Conservation (phyloP, 2,797 vertebrate species). For the Crenuchus spilurus region DNA sequence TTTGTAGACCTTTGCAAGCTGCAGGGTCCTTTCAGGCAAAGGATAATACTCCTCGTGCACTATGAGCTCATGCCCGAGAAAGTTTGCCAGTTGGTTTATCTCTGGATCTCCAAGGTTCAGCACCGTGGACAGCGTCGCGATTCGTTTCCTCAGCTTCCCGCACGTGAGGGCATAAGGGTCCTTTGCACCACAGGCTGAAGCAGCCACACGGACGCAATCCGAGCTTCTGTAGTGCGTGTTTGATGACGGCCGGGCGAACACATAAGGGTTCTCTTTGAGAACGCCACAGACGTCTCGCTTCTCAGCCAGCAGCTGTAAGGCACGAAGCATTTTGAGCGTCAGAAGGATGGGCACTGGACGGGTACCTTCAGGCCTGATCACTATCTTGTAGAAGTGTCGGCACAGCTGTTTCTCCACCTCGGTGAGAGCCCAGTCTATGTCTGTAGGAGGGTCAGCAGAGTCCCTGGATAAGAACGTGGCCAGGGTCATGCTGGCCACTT, state of each 20-base stretch:
- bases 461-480: constrained; percentile 37
- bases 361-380: constrained; percentile 32
- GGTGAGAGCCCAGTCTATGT: constrained; percentile 50
- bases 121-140: constrained; percentile 53
- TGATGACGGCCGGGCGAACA: constrained; percentile 39
- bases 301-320: constrained; percentile 39
- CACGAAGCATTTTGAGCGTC: constrained; percentile 40
- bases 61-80: constrained; percentile 55
- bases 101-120: constrained; percentile 60
- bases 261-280: constrained; percentile 39
- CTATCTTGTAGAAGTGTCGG: constrained; percentile 45
- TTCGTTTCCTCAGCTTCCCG: constrained; percentile 50
- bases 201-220: constrained; percentile 24
- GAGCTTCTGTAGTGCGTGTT: constrained; percentile 40
- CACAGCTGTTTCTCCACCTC: constrained; percentile 48
- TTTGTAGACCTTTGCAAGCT: constrained; percentile 53
- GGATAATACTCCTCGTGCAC: constrained; percentile 51
- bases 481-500: constrained; percentile 45
- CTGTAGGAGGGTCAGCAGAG: constrained; percentile 35
- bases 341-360: constrained; percentile 42
- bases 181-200: constrained; percentile 32
- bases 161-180: constrained; percentile 31
- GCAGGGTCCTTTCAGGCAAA: constrained; percentile 52
- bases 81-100: constrained; percentile 53
- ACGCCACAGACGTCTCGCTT: constrained; percentile 42